Conservation (phyloP, 2,113 vertebrate species). For the Gasterosteus nipponicus region DNA sequence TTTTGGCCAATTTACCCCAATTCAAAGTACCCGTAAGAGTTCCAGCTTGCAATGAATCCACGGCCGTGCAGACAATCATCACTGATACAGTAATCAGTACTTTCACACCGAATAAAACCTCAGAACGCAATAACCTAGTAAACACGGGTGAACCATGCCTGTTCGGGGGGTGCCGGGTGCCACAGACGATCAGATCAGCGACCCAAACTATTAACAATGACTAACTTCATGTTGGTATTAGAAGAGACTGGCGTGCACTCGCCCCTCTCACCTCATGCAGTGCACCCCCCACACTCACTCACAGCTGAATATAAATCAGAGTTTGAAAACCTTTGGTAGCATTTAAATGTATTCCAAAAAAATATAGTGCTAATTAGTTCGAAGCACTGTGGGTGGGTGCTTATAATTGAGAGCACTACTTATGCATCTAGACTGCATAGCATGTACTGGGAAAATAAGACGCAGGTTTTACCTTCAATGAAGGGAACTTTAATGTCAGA, state of each 20-base stretch:
- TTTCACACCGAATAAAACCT: neutral
- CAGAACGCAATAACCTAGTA: neutral
- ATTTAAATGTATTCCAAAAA: conserved; percentile 33
- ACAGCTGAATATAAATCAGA: neutral
- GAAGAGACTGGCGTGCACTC: neutral
- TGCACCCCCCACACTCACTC: neutral
- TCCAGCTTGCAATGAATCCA: neutral
- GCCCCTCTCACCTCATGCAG: neutral
- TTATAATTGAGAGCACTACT: conserved; percentile 39
- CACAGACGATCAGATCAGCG: no score
- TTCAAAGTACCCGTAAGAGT: neutral
- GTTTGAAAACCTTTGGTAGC: neutral
- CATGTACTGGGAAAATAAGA: conserved; percentile 41
- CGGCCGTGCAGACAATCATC: neutral
- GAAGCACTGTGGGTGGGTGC: conserved; percentile 26
- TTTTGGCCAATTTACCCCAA: neutral
- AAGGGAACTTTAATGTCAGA: conserved; percentile 53
- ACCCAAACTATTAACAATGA: neutral
- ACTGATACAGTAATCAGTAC: neutral
- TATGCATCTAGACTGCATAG: conserved; percentile 40
- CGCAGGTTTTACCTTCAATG: conserved; percentile 37
- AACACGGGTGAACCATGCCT: no score
- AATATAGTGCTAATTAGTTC: conserved; percentile 43
- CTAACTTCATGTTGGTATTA: neutral
- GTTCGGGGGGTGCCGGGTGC: no score